These are phyloP conservation scores for Caretta caretta DNA, from an alignment of 2,113 vertebrate species.

Conservation along the genomic window DNA sequence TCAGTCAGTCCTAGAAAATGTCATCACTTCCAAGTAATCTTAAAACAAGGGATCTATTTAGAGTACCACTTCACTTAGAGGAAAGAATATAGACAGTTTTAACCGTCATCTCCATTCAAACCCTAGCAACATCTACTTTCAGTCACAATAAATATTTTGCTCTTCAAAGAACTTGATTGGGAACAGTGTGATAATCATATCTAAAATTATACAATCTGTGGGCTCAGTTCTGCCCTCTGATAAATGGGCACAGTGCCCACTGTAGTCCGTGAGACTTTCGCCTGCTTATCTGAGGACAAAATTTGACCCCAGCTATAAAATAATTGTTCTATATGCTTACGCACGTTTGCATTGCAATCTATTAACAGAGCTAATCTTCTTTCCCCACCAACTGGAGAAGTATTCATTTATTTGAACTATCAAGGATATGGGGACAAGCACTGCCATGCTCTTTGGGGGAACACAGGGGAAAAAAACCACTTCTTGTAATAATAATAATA, in stretches of 20 bases:
- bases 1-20: not conserved
- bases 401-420: constrained; percentile 20
- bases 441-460: not conserved
- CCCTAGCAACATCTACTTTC: not conserved
- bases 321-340: not conserved
- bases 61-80: not conserved
- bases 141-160: constrained; percentile 20
- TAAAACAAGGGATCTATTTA: not conserved
- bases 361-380: constrained; percentile 10
- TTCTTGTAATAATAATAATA: not conserved
- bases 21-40: not conserved
- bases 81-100: not conserved
- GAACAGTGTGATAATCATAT: not conserved
- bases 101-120: not conserved
- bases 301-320: not conserved
- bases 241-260: not conserved
- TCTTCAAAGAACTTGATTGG: constrained; percentile 17
- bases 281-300: constrained; percentile 2
- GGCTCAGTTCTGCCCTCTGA: not conserved
- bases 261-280: not conserved
- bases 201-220: not conserved
- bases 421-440: rapidly evolving
- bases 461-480: not conserved
- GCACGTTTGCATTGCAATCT: not conserved
- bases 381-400: not conserved